Conservation (phyloP, 2,797 vertebrate genomes). For the Mus caroli region DNA sequence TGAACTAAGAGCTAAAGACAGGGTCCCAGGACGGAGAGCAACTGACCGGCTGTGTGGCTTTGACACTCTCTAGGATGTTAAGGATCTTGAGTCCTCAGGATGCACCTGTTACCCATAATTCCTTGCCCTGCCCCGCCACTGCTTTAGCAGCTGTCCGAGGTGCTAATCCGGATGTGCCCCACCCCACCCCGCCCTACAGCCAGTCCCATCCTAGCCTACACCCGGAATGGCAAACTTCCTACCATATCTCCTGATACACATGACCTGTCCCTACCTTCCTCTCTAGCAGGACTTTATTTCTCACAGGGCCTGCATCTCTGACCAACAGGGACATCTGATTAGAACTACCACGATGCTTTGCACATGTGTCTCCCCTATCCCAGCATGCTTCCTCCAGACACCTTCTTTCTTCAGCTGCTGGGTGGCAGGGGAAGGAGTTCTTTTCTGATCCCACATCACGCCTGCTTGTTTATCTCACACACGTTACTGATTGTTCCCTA, state of each 20-base stretch:
- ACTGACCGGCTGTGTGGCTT: background rate
- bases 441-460: background rate
- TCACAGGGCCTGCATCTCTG: background rate
- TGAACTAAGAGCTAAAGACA: background rate
- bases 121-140: background rate
- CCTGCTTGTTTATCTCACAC: background rate
- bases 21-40: background rate
- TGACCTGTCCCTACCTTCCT: background rate
- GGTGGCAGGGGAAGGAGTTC: background rate
- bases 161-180: background rate
- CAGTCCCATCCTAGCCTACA: background rate
- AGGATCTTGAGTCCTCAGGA: background rate
- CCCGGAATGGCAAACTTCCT: background rate
- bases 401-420: background rate
- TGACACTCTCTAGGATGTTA: background rate
- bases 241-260: background rate
- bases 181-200: too few relatives aligned
- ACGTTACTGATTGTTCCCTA: background rate
- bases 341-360: background rate
- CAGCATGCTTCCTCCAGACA: background rate
- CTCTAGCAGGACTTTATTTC: background rate
- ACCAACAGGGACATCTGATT: accelerated
- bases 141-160: constrained; percentile 68
- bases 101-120: background rate
- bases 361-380: background rate